These are phyloP conservation scores for Pachyramphus minor DNA, from an alignment of 2,113 vertebrate genomes.

Conservation along the genomic window DNA sequence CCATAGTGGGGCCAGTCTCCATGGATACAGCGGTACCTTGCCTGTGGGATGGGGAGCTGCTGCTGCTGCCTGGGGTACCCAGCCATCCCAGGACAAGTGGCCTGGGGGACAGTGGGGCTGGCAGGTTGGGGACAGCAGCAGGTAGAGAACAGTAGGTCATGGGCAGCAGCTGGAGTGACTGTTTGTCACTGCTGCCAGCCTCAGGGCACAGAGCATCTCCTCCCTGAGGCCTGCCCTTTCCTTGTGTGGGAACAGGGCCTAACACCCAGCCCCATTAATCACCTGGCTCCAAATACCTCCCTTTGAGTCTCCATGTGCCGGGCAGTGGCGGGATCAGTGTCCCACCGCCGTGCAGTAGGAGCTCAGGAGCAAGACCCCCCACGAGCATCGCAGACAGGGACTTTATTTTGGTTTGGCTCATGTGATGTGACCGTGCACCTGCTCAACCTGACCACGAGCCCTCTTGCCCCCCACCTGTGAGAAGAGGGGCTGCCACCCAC, in stretches of 20 bases:
- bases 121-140: background rate
- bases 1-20: background rate
- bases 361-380: background rate
- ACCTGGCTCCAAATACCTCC: background rate
- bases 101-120: background rate
- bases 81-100: background rate
- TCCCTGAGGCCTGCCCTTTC: background rate
- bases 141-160: background rate
- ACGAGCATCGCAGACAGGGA: background rate
- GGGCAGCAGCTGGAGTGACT: background rate
- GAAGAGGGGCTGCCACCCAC: background rate
- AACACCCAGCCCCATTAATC: background rate
- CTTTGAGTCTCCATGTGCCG: accelerated
- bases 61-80: background rate
- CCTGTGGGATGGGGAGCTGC: background rate
- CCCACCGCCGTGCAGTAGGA: background rate
- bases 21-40: background rate
- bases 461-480: accelerated
- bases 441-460: background rate
- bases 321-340: accelerated
- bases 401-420: background rate
- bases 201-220: background rate
- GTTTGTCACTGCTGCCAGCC: background rate
- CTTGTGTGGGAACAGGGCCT: background rate
- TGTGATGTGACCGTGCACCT: accelerated